Conservation (phyloP, 2,113 vertebrate species). For the Zootoca vivipara region DNA sequence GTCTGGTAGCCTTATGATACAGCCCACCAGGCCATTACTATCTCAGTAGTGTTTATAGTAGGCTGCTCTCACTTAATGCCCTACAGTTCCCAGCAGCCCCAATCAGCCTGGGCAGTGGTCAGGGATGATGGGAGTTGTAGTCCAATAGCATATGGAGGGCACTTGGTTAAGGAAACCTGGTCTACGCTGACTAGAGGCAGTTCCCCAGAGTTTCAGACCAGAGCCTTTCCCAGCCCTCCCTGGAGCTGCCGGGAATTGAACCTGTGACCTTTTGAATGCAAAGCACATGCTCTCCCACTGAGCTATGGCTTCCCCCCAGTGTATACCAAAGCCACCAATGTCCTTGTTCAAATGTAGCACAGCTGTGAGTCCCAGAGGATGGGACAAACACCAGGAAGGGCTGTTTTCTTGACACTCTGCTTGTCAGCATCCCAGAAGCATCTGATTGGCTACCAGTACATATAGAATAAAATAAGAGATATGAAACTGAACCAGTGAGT, state of each 20-base stretch:
- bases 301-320: neutral
- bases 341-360: neutral
- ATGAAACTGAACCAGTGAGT: neutral
- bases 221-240: too few species aligned
- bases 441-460: neutral
- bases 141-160: too few species aligned
- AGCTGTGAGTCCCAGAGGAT: neutral
- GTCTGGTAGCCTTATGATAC: too few species aligned
- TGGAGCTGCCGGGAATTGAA: neutral
- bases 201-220: neutral
- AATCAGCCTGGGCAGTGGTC: too few species aligned
- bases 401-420: neutral
- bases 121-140: too few species aligned
- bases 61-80: too few species aligned
- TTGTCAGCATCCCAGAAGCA: neutral
- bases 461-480: neutral
- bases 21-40: too few species aligned
- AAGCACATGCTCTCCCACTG: neutral
- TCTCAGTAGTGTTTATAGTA: too few species aligned
- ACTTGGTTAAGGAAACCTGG: too few species aligned
- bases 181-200: too few species aligned
- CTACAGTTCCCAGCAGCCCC: too few species aligned
- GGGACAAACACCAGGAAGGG: neutral
- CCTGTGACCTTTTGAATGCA: neutral
- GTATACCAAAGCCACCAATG: neutral